phyloP scores from a whole-genome alignment of 2,797 vertebrate genomes.

The Rhabdomys pumilio region DNA sequence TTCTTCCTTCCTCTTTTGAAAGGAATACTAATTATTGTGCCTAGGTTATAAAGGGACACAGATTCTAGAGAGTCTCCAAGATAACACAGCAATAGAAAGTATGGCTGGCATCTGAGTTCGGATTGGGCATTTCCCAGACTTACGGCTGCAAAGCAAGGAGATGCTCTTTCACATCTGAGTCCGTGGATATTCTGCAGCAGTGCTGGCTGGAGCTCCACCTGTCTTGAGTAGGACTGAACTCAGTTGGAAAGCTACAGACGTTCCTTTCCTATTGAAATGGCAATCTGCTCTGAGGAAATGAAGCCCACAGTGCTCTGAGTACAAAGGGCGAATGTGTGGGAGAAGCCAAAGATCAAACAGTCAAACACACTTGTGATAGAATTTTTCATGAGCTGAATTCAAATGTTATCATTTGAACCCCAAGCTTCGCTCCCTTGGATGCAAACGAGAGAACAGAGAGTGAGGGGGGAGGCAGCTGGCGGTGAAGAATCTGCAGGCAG shows the following conservation, averaged over 20 bases:
- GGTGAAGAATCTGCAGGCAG: constrained; percentile 69
- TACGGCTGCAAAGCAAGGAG: neutral
- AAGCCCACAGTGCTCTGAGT: constrained; percentile 61
- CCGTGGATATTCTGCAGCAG: neutral
- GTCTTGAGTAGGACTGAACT: constrained; percentile 63
- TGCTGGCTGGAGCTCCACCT: neutral
- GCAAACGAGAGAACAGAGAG: constrained; percentile 82
- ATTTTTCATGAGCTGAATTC: constrained; percentile 85
- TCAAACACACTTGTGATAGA: constrained; percentile 79
- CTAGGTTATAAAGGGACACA: neutral
- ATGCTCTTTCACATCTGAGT: neutral
- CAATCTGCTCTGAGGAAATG: constrained; percentile 82
- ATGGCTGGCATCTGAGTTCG: neutral
- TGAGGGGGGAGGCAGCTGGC: constrained; percentile 71
- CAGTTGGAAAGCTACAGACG: constrained; percentile 73
- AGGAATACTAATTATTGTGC: neutral
- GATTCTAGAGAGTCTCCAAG: neutral
- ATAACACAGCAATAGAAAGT: neutral
- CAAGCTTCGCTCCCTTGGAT: constrained; percentile 58
- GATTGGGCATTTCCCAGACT: neutral
- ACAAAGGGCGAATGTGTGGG: constrained; percentile 81
- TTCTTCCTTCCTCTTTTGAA: neutral
- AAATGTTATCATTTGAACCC: constrained; percentile 71
- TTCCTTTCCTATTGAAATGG: constrained; percentile 78
- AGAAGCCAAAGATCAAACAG: constrained; percentile 80